A percentile compares a stretch with the other conserved stretches of the same genome.
phyloP scores from a whole-genome alignment of 2,113 vertebrate genomes.

The Nycticryphes semicollaris region DNA sequence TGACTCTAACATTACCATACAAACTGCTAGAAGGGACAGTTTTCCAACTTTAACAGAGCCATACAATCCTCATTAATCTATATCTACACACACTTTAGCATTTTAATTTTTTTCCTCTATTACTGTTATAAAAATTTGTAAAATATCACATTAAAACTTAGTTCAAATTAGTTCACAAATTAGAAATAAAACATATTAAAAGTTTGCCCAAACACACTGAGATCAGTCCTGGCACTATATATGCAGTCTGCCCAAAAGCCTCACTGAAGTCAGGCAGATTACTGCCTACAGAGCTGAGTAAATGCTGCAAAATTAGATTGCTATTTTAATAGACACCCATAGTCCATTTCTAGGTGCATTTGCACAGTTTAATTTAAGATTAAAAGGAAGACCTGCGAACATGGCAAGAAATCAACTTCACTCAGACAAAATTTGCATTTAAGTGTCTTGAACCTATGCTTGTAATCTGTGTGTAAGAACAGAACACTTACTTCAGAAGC shows the following conservation, averaged over 20 bases:
- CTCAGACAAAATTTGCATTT: neutral
- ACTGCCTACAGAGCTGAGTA: neutral
- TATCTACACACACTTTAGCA: neutral
- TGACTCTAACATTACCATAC: neutral
- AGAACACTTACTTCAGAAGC: neutral
- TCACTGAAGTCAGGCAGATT: neutral
- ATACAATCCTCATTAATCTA: neutral
- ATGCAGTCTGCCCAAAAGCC: neutral
- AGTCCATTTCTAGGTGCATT: neutral
- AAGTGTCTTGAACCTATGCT: neutral
- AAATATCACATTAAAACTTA: neutral
- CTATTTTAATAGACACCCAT: neutral
- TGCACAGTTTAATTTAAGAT: neutral
- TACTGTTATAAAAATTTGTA: neutral
- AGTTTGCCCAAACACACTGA: neutral
- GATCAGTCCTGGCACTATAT: neutral
- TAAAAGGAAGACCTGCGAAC: neutral
- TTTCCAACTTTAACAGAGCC: neutral
- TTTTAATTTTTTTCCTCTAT: neutral
- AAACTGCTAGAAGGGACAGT: neutral
- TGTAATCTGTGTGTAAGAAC: neutral
- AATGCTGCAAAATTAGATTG: neutral
- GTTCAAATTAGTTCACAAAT: neutral
- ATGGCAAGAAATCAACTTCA: neutral
- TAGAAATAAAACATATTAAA: neutral